Evolutionary conservation across 2,113 vertebrate genomes (phyloP).

Genomic region (Catagonus wagneri): DNA sequence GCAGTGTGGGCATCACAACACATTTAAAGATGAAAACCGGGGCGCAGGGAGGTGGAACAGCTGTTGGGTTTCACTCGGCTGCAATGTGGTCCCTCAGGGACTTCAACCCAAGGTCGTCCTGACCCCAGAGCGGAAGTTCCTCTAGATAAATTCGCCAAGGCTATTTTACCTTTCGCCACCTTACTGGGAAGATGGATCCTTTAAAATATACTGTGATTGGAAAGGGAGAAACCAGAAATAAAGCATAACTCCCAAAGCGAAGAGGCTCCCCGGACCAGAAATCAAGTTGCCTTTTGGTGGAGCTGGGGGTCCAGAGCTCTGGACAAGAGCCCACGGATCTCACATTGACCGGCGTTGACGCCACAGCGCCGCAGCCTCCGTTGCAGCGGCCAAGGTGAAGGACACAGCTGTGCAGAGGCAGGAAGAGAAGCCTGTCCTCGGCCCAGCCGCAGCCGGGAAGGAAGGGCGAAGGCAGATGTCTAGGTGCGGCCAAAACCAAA

Average conservation of each 20-base stretch:
- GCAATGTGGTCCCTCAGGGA: neutral
- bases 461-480: neutral
- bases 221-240: neutral
- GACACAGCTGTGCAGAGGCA: fast-evolving
- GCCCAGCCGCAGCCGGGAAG: fast-evolving
- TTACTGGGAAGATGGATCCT: neutral
- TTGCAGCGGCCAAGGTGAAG: too few relatives aligned
- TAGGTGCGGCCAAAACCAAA: constrained; percentile 17
- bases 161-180: neutral
- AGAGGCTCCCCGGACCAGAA: too few relatives aligned
- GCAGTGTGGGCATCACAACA: fast-evolving
- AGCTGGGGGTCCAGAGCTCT: fast-evolving
- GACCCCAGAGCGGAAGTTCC: fast-evolving
- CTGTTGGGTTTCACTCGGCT: neutral
- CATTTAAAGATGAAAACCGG: fast-evolving
- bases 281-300: fast-evolving
- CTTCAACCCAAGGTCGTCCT: neutral
- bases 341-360: too few relatives aligned
- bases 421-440: neutral
- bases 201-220: neutral
- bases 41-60: fast-evolving
- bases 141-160: neutral
- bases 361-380: fast-evolving
- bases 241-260: neutral
- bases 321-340: fast-evolving